Evolutionary conservation across 2,888 invertebrate genomes (phyloP), one percentile per base, ranked within the genome.

Genomic region (Noctua janthina): DNA sequence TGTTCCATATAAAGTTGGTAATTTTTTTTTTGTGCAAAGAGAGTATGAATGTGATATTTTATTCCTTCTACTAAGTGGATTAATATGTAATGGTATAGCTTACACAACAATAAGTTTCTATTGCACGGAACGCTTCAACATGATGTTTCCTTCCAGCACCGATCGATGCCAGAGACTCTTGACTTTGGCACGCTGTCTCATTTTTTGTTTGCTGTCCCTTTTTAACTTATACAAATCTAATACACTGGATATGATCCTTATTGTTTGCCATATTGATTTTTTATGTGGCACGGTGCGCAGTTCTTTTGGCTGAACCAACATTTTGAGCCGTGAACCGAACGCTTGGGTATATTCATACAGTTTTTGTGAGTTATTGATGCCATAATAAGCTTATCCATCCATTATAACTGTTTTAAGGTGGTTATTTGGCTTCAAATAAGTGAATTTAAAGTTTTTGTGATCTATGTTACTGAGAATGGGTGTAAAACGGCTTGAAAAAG

Each of bases 111-210:
- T 83, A 84, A 76, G 79, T 85, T 87, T 91, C 88, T 90, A 86
- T 88, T 86, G 80, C 77, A 80, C 71, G 79, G 86, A 88, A 84
- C 76, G 73, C 79, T 83, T 80, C 78, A 79, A 75, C 79, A 86
- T 90, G 89, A 86, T 90, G 88, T 90, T 92, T 90, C 84, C 82
- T 88, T 89, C 89, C 88, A 91, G 93, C 91, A 90, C 94, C 94
- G 96, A 96, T 97, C 97, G 94, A 97, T 97, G 94, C 91, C 84
- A 92, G 93, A 95, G 95, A 96, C 96, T 96, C 96, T 96, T 97
- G 96, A 97, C 96, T 97, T 95, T 90, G 88, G 92, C 88, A 90
- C 89, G 88, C 94, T 91, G 92, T 94, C 93, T 95, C 94, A 92
- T 93, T 93, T 84, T 94, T 94, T 93, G 87, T 91, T 86, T 92